Evolutionary conservation across 2,113 vertebrate genomes (phyloP).

Genomic region (Egretta garzetta): DNA sequence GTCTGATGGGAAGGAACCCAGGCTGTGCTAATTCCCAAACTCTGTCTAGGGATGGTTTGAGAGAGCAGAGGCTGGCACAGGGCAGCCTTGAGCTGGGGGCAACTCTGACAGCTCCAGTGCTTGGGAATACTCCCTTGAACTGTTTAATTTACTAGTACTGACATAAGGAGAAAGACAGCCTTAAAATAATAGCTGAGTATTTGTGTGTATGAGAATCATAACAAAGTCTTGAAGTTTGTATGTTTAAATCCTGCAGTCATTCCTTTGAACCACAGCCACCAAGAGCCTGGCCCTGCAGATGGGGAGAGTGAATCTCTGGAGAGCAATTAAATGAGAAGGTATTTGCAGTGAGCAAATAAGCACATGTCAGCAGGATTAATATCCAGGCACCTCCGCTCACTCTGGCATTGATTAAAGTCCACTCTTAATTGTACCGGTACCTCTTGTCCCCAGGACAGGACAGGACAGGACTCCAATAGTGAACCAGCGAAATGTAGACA

Average conservation of each 20-base stretch:
- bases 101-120: not conserved
- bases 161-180: not conserved
- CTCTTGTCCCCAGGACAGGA: not conserved
- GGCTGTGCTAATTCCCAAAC: not conserved
- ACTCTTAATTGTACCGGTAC: not conserved
- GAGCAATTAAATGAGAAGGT: not conserved
- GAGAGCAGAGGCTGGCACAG: not conserved
- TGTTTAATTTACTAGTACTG: not conserved
- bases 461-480: not conserved
- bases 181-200: not conserved
- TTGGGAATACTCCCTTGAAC: not conserved
- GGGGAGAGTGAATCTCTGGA: not conserved
- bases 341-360: not conserved
- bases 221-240: not conserved
- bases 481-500: rapidly evolving
- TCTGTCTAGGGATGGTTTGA: not conserved
- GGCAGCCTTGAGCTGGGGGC: not conserved
- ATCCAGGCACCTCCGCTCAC: not conserved
- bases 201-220: not conserved
- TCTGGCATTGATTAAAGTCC: not conserved
- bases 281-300: not conserved
- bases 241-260: not conserved
- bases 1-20: not conserved
- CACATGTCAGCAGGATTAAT: not conserved
- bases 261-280: not conserved